Evolutionary conservation across 2,888 invertebrate species (phyloP), one percentile per base, ranked within the genome.

Genomic region (Mythimna lalbum): DNA sequence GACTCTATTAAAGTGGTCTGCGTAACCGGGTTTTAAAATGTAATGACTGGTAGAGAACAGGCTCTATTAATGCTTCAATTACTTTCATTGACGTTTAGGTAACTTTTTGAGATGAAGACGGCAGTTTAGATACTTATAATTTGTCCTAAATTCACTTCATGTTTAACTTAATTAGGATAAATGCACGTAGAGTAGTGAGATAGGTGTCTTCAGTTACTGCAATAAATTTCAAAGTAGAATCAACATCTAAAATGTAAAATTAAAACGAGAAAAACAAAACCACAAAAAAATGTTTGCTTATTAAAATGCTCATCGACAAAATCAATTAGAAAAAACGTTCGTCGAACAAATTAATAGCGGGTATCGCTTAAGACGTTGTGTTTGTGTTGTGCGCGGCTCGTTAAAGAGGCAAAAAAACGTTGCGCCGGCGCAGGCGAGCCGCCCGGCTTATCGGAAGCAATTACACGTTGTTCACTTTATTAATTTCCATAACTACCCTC

Each of bases 401-500:
- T 92, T 90, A 91, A 90, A 82, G 74, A 69, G 77, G 78, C 80
- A 87, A 87, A 90, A 89, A 90, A 89, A 84, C 81, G 82, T 82
- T 85, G 87, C 85, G 85, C 77, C 73, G 62, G 80, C 78, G 85
- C 87, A 89, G 88, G 87, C 85, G 55, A 87, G 88, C 85, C 90
- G 66, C 55, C 87, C 88, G 89, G 87, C 91, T 94, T 94, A 95
- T 95, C 95, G 95, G 95, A 95, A 95, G 95, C 95, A 93, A 95
- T 96, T 95, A 96, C 93, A 93, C 87, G 93, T 91, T 91, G 92
- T 91, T 91, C 92, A 91, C 92, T 95, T 95, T 95, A 96, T 95
- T 95, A 95, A 95, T 95, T 95, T 95, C 89, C 94, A 94, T 95
- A 95, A 95, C 95, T 94, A 95, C 94, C 94, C 94, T 90, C 87